phyloP scores from a whole-genome alignment of 1,140 invertebrate genomes.

The Arion vulgaris region DNA sequence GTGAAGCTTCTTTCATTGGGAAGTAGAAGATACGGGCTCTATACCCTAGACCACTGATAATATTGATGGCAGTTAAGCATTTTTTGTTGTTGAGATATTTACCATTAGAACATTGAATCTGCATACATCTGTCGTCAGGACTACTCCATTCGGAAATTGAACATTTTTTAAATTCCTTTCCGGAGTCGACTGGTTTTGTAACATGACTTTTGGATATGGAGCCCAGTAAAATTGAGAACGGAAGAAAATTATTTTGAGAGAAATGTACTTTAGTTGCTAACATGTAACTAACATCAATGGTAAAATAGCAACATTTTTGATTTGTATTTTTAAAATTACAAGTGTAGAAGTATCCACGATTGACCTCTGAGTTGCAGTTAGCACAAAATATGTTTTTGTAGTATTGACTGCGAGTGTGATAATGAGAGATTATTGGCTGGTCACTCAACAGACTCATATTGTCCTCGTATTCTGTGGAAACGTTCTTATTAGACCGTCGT shows the following conservation, averaged over 20 bases:
- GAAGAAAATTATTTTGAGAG: background rate
- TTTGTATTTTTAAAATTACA: background rate
- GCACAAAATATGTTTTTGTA: constrained; percentile 21
- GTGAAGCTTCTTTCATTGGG: background rate
- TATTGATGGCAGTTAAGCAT: background rate
- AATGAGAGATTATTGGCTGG: background rate
- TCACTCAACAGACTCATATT: background rate
- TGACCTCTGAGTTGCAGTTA: background rate
- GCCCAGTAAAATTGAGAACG: background rate
- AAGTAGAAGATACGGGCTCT: background rate
- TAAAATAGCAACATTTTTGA: background rate
- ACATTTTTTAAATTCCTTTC: background rate
- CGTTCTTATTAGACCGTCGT: background rate
- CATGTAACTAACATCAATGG: too few relatives aligned
- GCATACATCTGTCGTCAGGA: background rate
- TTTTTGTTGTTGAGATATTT: background rate
- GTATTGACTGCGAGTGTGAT: background rate
- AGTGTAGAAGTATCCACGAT: background rate
- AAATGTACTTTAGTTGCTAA: too few relatives aligned
- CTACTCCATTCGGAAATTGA: background rate
- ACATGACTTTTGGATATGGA: background rate
- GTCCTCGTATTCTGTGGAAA: background rate
- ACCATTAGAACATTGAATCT: background rate
- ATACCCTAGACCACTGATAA: background rate
- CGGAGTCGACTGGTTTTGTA: background rate